phyloP scores from a whole-genome alignment of 2,797 vertebrate genomes.

The Meda fulgida region DNA sequence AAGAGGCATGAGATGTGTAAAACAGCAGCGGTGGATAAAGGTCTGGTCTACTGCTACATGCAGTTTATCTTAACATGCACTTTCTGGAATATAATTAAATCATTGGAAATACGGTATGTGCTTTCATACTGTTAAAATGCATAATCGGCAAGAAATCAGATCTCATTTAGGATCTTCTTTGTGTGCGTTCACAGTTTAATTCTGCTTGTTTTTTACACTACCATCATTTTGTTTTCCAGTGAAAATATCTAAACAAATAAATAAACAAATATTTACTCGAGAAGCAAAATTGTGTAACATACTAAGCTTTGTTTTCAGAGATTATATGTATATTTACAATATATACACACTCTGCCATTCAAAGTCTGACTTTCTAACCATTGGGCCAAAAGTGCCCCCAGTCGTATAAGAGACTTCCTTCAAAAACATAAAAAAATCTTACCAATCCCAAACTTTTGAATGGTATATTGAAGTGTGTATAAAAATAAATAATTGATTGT shows the following conservation, averaged over 20 bases:
- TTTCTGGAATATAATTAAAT: not conserved
- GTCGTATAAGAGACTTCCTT: not conserved
- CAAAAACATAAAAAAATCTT: not conserved
- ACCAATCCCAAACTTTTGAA: not conserved
- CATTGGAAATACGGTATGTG: not conserved
- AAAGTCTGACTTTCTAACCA: not conserved
- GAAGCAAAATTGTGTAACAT: not conserved
- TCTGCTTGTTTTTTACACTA: not conserved
- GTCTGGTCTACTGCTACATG: not conserved
- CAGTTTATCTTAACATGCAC: not conserved
- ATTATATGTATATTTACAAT: not conserved
- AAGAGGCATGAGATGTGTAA: conserved; percentile 19
- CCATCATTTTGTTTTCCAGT: not conserved
- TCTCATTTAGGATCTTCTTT: not conserved
- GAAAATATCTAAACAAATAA: not conserved
- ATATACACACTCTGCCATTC: not conserved
- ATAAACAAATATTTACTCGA: not conserved
- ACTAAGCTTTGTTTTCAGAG: not conserved
- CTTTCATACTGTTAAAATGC: not conserved
- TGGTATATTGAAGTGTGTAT: not conserved
- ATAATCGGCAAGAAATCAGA: not conserved
- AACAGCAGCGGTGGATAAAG: not conserved
- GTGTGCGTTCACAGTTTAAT: no score
- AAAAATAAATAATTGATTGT: not conserved
- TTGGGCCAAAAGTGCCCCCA: no score